These are phyloP conservation scores for Ametastegia equiseti DNA, from an alignment of 2,888 invertebrate species.

Conservation along the genomic window DNA sequence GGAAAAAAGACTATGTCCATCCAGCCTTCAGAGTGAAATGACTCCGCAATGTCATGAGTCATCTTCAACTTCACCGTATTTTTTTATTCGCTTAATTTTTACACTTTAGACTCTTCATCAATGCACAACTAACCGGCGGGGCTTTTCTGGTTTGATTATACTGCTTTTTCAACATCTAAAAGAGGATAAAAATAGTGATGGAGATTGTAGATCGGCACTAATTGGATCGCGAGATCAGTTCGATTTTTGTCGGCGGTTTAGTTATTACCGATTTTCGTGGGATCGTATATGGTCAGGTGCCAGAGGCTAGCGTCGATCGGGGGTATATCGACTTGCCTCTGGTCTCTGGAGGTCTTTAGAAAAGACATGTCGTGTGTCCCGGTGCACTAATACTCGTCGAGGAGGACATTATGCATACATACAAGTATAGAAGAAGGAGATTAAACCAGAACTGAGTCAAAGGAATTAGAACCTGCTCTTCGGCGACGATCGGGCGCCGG, in stretches of 20 bases:
- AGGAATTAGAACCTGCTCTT: conserved; percentile 75
- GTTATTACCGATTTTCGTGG: conserved; percentile 11
- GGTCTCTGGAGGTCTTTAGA: conserved; percentile 46
- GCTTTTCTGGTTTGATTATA: too few species aligned
- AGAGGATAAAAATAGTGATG: not conserved
- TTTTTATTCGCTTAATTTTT: not conserved
- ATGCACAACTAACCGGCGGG: too few species aligned
- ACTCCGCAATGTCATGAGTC: not conserved
- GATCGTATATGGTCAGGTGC: conserved; percentile 1
- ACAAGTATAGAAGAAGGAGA: conserved; percentile 12
- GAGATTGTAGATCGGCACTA: conserved; percentile 51
- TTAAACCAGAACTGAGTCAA: conserved; percentile 50
- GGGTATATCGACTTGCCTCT: not conserved
- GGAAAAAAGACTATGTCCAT: not conserved
- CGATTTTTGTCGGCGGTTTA: not conserved
- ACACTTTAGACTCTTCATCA: too few species aligned
- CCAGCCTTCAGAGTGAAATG: too few species aligned
- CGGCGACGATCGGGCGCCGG: conserved; percentile 74
- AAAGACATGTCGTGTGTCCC: conserved; percentile 27
- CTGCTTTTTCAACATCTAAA: not conserved
- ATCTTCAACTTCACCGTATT: not conserved
- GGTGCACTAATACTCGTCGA: not conserved
- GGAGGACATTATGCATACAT: conserved; percentile 38
- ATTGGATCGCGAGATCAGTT: conserved; percentile 42
- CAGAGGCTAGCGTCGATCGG: not conserved